phyloP scores from a whole-genome alignment of 2,888 invertebrate species.

The Synanthedon vespiformis region DNA sequence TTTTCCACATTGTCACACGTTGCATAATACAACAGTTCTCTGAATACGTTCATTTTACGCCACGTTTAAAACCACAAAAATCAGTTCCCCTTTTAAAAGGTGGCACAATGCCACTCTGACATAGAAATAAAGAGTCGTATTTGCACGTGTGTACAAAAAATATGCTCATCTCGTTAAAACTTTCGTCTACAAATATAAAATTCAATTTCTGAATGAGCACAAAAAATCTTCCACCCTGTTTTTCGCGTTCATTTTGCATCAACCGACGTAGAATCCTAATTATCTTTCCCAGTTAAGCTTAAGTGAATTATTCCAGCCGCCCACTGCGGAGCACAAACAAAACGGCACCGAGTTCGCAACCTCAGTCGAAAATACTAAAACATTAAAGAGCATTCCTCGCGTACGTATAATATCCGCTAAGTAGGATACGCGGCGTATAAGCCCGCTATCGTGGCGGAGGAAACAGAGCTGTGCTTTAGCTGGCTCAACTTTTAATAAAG shows the following conservation, averaged over 20 bases:
- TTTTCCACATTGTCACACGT: constrained; percentile 29
- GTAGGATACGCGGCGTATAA: constrained; percentile 54
- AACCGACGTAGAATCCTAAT: constrained; percentile 69
- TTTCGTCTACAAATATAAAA: constrained; percentile 64
- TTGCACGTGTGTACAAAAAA: constrained; percentile 24
- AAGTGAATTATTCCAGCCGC: constrained; percentile 68
- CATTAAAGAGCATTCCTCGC: constrained; percentile 63
- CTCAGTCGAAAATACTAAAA: constrained; percentile 69
- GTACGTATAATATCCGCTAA: constrained; percentile 63
- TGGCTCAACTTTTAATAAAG: constrained; percentile 68
- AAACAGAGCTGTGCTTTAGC: constrained; percentile 54
- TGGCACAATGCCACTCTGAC: neutral
- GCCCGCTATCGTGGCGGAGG: constrained; percentile 60
- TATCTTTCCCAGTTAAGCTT: constrained; percentile 70
- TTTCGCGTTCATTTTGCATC: constrained; percentile 69
- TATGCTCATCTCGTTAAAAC: constrained; percentile 60
- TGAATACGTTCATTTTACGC: neutral
- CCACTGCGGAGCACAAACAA: constrained; percentile 66
- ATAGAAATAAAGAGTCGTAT: neutral
- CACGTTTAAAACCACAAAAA: neutral
- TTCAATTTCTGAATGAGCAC: constrained; percentile 67
- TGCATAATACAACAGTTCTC: neutral
- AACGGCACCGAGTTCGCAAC: constrained; percentile 64
- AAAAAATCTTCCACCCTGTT: constrained; percentile 64
- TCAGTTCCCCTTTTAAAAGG: neutral